phyloP scores from a whole-genome alignment of 92 coral and sea anemone genomes.

The Parazoanthus atlanticus region DNA sequence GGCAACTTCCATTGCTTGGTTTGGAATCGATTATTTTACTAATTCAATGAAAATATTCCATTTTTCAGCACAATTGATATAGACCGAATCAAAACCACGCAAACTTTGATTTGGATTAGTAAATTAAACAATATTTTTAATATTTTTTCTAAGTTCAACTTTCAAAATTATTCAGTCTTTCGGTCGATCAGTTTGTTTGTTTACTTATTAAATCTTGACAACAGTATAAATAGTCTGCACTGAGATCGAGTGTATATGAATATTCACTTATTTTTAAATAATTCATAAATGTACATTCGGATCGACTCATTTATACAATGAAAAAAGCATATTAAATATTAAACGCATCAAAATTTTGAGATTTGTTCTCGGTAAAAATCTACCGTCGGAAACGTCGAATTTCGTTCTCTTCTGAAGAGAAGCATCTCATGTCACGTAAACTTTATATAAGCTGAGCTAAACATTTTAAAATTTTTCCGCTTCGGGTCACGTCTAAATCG shows the following conservation, averaged over 20 bases:
- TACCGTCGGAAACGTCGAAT: not conserved
- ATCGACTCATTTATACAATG: not conserved
- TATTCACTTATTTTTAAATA: slow-evolving; percentile 11
- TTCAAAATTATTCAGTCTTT: not conserved
- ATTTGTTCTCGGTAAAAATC: slow-evolving; percentile 40
- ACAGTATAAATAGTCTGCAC: not conserved
- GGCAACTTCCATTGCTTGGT: not conserved
- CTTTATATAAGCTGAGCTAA: not conserved
- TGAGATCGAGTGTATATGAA: slow-evolving; percentile 8
- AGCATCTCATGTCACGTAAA: no score
- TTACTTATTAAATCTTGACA: slow-evolving; percentile 24
- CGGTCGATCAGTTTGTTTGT: not conserved
- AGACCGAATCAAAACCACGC: not conserved
- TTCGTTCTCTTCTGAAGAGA: not conserved
- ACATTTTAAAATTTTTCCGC: not conserved
- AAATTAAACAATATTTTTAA: not conserved
- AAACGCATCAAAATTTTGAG: slow-evolving; percentile 51
- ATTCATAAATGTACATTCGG: slow-evolving; percentile 25
- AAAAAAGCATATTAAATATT: slow-evolving; percentile 56
- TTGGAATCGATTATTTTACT: not conserved
- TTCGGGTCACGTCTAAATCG: slow-evolving; percentile 5
- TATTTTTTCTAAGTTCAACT: not conserved
- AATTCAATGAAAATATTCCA: not conserved
- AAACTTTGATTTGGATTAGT: not conserved
- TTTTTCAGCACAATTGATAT: not conserved